Base-by-base conservation (phyloP, 2,797 vertebrate species). In the Eutrigla gurnardus region DNA sequence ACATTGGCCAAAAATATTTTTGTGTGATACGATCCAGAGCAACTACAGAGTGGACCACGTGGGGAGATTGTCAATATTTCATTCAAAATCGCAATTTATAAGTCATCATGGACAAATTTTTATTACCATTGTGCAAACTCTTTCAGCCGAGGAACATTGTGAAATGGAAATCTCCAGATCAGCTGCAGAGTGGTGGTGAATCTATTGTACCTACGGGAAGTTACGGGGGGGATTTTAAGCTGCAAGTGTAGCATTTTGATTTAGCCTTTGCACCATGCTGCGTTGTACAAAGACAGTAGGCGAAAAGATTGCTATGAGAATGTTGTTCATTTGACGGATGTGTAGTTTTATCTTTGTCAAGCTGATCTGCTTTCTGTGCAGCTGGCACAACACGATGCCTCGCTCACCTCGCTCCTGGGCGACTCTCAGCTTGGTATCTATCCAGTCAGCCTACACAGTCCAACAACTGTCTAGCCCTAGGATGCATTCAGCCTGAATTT, bases 331-430 rank as follows among this genome's bases (percentile, higher is more conserved):
- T 60, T 54, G 54, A 73, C 47, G 68, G 40, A 81, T 58, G 64
- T 64, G 45, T 53, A 78, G 53, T 80, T 84, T 80, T 77, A 80
- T 85, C 85, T 81, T 59, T 47, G 63, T 77, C 15, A 72, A 82
- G 67, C 85, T 76, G 80, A 66, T 83, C 39, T 71, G 69, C 46
- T 86, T 83, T 80, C 59, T 75, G 37, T 70, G 59, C 18, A 69
- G 65, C 70, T 80, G 85, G 81, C 80, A 80, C 69, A 54, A 25
- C 43, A 40, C 65, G 15, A 57, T 12, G 49, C 70, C 78, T 70
- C 13, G 67, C 47, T 87, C 82, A 90, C 81, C 85, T 87, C 71
- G 71, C 88, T 86, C 69, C 75, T 52, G 37, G 86, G 83, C 86
- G 37, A 25, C 63, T 70, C 77, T 83, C 77, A 42, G 78, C 73